Base-by-base conservation (phyloP, 64 coral and sea anemone species). In the Pocillopora verrucosa region DNA sequence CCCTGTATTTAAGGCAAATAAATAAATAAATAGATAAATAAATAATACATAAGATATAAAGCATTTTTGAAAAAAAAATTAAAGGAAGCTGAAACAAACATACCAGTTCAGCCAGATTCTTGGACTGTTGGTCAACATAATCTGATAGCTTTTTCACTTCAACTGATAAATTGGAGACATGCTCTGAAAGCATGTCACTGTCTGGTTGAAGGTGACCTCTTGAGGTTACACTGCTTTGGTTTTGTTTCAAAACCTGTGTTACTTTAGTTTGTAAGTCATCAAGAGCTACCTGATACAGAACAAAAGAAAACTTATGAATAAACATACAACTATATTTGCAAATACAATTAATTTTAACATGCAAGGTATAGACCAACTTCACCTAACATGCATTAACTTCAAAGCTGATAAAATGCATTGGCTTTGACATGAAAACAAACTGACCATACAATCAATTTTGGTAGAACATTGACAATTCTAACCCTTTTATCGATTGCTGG, bases 261-360 rank as follows among this genome's bases (percentile, higher is more conserved):
- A 85, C 82, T 38, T 85, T 85, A 41, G 63, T 58, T n/a, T 57
- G 82, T 13, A 85, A 70, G 16, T 85, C 82, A 58, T 45, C 82
- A 22, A 85, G n/a, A 22, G 11, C 25, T 16, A 20, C 65, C 82
- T 85, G 36, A 22, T 30, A 70, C 17, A 2, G 36, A 85, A 22
- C 26, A 72, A 1, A 72, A 2, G 6, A 70, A 24, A 20, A 25
- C 22, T 24, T 10, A 70, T 22, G n/a, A 11, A 70, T 24, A 25
- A 51, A 51, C 3, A 51, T 51, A 51, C 3, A 51, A 51, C 41
- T 51, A 51, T 7, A 51, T 4, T 51, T 4, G 7, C 1, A 3
- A 51, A 51, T 51, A 51, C 41, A 51, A 51, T 3, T 3, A 51
- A 51, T 51, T 51, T 30, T 3, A 51, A 51, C 3, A 51, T 51